These are phyloP conservation scores for Rhinogobio ventralis DNA, from an alignment of 2,797 vertebrate genomes.

Conservation along the genomic window DNA sequence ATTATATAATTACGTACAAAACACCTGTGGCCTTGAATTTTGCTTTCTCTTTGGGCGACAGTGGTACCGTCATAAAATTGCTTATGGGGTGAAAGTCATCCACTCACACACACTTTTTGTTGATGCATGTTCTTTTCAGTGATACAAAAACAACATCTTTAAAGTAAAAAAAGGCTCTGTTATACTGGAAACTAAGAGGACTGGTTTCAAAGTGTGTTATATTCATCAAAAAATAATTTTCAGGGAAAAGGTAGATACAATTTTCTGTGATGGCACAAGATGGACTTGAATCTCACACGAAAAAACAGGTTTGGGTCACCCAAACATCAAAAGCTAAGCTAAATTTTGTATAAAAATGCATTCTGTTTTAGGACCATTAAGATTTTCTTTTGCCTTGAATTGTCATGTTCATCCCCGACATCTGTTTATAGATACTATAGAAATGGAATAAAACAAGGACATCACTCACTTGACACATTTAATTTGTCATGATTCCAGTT, in stretches of 20 bases:
- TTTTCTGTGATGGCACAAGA: not conserved
- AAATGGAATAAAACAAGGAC: not conserved
- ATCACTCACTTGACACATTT: not conserved
- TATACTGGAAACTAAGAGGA: not conserved
- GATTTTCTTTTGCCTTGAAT: not conserved
- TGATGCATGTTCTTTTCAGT: not conserved
- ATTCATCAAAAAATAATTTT: not conserved
- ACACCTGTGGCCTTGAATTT: not conserved
- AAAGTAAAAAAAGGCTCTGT: not conserved
- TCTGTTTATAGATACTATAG: not conserved
- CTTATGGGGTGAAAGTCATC: not conserved
- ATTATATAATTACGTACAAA: slow-evolving; percentile 9
- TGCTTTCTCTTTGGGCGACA: not conserved
- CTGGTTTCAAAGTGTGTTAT: slow-evolving; percentile 1
- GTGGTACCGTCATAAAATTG: not conserved
- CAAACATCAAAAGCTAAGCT: not conserved
- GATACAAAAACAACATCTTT: slow-evolving; percentile 5
- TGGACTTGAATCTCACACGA: not conserved
- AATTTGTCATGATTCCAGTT: not conserved
- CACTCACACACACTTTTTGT: not conserved
- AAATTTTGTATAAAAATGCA: not conserved
- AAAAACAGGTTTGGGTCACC: too few relatives aligned
- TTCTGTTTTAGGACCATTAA: not conserved
- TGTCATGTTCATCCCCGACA: not conserved
- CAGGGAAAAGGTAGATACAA: not conserved